Percentiles rank a stretch among this genome's conserved stretches.
These are phyloP conservation scores for Drosophila sturtevanti DNA, from an alignment of 1,140 invertebrate genomes.

Conservation along the genomic window DNA sequence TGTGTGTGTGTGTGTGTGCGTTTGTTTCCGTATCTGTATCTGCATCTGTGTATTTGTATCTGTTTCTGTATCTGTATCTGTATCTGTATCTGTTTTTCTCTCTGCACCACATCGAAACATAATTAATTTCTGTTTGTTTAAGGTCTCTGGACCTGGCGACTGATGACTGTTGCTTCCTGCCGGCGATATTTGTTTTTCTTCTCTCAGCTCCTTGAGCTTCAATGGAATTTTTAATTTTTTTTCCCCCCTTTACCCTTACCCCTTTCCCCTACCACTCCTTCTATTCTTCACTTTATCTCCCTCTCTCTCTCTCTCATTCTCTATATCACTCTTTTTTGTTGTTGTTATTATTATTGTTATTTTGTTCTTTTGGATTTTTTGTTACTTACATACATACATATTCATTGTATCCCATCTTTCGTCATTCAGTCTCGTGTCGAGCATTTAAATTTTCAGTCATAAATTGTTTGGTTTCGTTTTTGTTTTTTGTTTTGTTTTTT, in stretches of 20 bases:
- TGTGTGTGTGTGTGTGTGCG: not conserved
- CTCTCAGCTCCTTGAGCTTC: slow-evolving; percentile 65
- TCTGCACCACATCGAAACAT: slow-evolving; percentile 70
- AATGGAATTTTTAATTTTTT: slow-evolving; percentile 72
- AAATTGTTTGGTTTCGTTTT: slow-evolving; percentile 39
- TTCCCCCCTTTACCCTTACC: too few relatives aligned
- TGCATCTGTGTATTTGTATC: slow-evolving; percentile 37
- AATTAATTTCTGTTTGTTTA: slow-evolving; percentile 82
- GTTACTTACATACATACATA: slow-evolving; percentile 65
- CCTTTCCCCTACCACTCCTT: too few relatives aligned
- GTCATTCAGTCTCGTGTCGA: slow-evolving; percentile 41
- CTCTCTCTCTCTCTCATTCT: not conserved
- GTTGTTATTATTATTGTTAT: not conserved
- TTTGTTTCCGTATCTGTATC: not conserved
- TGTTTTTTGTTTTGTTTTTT: too few relatives aligned
- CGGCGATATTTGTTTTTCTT: slow-evolving; percentile 63
- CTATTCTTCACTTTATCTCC: too few relatives aligned
- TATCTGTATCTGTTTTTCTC: slow-evolving; percentile 12
- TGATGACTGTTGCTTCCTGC: slow-evolving; percentile 73
- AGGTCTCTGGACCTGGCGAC: slow-evolving; percentile 60
- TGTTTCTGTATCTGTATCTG: slow-evolving; percentile 22
- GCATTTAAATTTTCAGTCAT: slow-evolving; percentile 75
- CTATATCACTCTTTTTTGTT: not conserved
- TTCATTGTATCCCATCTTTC: slow-evolving; percentile 52
- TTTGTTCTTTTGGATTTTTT: not conserved